Percentiles rank a stretch among this genome's conserved stretches.
Conservation (phyloP, 1,140 invertebrate genomes). For the Bursaphelenchus mucronatus region DNA sequence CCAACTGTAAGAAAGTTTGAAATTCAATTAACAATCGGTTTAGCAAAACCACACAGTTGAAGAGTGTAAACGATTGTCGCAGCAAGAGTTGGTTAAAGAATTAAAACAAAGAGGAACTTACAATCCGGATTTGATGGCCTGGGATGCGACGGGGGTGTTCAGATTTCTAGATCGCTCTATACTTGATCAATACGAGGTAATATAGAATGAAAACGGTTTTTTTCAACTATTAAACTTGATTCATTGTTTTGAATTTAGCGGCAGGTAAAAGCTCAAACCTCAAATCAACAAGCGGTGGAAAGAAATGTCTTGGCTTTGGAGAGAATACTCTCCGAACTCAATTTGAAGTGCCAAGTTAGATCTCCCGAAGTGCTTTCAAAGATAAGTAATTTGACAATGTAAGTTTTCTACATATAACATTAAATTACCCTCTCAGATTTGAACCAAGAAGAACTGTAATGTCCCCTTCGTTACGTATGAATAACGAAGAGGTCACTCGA, state of each 20-base stretch:
- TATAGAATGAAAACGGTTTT: not conserved
- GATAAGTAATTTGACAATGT: conserved; percentile 53
- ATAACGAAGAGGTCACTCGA: conserved; percentile 38
- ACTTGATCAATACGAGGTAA: conserved; percentile 59
- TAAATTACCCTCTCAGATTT: conserved; percentile 29
- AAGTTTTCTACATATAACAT: conserved; percentile 9
- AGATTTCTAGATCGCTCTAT: conserved; percentile 58
- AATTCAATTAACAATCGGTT: conserved; percentile 3
- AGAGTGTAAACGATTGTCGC: conserved; percentile 53
- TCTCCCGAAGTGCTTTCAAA: conserved; percentile 45
- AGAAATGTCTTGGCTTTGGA: conserved; percentile 59
- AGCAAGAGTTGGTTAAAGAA: conserved; percentile 54
- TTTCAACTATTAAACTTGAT: not conserved
- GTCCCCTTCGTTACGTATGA: conserved; percentile 47
- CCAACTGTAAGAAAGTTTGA: too few species aligned
- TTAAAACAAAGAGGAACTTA: conserved; percentile 59
- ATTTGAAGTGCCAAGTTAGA: conserved; percentile 50
- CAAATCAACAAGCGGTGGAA: conserved; percentile 47
- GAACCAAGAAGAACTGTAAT: conserved; percentile 47
- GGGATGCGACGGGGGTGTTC: conserved; percentile 58
- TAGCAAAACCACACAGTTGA: conserved; percentile 53
- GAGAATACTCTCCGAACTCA: conserved; percentile 47
- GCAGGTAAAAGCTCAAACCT: conserved; percentile 48
- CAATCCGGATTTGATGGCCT: conserved; percentile 60
- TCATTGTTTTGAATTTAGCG: conserved; percentile 30